Percentiles rank a stretch among this genome's conserved stretches.
Conservation (phyloP, 2,797 vertebrate genomes). For the Crocodylus rhombifer region DNA sequence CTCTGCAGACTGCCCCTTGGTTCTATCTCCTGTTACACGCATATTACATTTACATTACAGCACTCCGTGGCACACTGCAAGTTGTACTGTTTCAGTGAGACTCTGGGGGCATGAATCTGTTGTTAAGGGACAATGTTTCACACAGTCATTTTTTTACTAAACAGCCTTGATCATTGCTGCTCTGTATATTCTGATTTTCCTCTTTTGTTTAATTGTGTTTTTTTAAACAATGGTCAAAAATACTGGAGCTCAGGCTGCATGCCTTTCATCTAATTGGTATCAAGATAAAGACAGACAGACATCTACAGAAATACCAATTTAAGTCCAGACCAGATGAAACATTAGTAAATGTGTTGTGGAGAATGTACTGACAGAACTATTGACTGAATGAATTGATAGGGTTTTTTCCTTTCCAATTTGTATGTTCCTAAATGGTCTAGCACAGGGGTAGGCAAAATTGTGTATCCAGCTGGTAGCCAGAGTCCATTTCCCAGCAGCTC, state of each 20-base stretch:
- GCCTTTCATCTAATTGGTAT: background rate
- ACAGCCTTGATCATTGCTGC: background rate
- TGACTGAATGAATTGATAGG: background rate
- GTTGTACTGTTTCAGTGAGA: slow-evolving; percentile 52
- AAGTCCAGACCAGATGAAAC: background rate
- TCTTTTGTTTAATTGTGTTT: background rate
- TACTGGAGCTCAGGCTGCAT: background rate
- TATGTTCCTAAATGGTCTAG: background rate
- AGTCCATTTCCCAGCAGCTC: no score
- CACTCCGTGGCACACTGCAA: slow-evolving; percentile 33
- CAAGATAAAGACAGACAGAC: slow-evolving; percentile 1
- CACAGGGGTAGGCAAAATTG: background rate
- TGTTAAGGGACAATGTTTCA: slow-evolving; percentile 36
- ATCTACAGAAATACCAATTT: slow-evolving; percentile 2
- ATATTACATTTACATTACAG: slow-evolving; percentile 14
- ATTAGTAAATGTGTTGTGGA: background rate
- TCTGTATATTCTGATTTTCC: background rate
- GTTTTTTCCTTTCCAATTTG: background rate
- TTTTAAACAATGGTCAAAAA: slow-evolving; percentile 31
- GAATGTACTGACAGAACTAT: background rate
- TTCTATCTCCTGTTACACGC: background rate
- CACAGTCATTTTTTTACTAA: slow-evolving; percentile 25
- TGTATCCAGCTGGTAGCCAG: no score
- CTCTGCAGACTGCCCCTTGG: no score
- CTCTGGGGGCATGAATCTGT: slow-evolving; percentile 11